Percentiles rank a stretch among this genome's conserved stretches.
These are phyloP conservation scores for Seira sanloemensis DNA, from an alignment of 2,888 invertebrate genomes.

Conservation along the genomic window DNA sequence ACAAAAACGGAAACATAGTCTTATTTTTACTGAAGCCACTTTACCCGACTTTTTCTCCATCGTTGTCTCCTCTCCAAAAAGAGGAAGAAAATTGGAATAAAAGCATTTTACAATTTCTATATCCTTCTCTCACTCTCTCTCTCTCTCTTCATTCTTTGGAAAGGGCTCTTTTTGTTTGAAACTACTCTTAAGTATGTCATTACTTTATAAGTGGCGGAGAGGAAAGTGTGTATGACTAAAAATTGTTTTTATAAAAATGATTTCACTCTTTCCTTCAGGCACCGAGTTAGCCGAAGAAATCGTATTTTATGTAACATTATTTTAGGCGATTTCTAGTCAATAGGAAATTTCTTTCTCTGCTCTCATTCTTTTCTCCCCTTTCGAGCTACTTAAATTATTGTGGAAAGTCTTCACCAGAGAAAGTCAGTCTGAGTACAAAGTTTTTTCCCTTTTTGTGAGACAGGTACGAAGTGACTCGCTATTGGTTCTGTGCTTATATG, in stretches of 20 bases:
- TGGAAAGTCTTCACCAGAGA: no score
- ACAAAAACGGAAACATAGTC: not conserved
- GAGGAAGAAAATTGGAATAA: conserved; percentile 73
- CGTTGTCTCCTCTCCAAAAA: conserved; percentile 54
- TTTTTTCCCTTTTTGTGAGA: no score
- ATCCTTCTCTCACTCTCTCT: no score
- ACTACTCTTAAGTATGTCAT: conserved; percentile 65
- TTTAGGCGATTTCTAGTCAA: conserved; percentile 33
- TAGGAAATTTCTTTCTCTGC: conserved; percentile 32
- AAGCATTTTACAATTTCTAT: conserved; percentile 70
- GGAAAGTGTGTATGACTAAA: conserved; percentile 62
- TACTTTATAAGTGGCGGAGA: conserved; percentile 60
- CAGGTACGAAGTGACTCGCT: no score
- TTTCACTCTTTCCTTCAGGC: conserved; percentile 41
- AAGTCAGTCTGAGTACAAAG: no score
- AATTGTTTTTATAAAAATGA: conserved; percentile 59
- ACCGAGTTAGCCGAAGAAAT: conserved; percentile 32
- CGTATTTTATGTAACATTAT: conserved; percentile 26
- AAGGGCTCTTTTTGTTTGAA: conserved; percentile 47
- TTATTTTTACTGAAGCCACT: conserved; percentile 21
- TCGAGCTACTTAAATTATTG: not conserved
- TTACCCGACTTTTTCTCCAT: conserved; percentile 54
- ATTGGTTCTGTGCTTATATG: no score
- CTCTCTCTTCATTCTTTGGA: no score
- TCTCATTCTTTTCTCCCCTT: not conserved